Conservation (phyloP, 2,797 vertebrate genomes). For the Heterohyrax brucei region DNA sequence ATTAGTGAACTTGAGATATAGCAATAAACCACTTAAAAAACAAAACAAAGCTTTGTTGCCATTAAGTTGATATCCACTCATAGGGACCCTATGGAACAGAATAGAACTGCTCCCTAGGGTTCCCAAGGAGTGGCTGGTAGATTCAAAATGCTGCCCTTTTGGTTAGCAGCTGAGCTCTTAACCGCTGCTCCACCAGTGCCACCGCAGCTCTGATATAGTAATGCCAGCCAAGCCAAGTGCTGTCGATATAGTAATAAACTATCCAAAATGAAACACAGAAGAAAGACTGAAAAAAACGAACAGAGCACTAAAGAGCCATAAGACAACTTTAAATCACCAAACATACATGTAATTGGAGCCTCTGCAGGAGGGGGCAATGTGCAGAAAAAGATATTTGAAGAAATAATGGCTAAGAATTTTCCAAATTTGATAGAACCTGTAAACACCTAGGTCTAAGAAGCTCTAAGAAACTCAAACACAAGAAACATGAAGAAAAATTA, state of each 20-base stretch:
- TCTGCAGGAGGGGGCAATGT: neutral
- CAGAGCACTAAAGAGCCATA: neutral
- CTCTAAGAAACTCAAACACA: neutral
- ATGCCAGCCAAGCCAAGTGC: neutral
- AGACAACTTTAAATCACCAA: neutral
- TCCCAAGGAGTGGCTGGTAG: too few species aligned
- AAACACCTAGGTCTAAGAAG: neutral
- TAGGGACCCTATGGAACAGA: too few species aligned
- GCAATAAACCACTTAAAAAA: neutral
- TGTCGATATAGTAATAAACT: neutral
- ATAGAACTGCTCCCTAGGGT: too few species aligned
- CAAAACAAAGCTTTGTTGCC: too few species aligned
- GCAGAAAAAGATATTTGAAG: neutral
- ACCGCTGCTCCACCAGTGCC: too few species aligned
- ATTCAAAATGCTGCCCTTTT: too few species aligned
- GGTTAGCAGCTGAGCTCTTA: too few species aligned
- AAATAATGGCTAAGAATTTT: neutral
- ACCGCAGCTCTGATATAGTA: neutral
- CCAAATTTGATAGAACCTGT: neutral
- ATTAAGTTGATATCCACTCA: too few species aligned
- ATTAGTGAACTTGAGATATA: neutral
- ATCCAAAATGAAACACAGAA: neutral
- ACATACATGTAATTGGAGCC: neutral
- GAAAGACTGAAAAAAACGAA: neutral
- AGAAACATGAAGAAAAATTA: neutral